phyloP scores from a whole-genome alignment of 2,113 vertebrate species.

The Scophthalmus maximus region DNA sequence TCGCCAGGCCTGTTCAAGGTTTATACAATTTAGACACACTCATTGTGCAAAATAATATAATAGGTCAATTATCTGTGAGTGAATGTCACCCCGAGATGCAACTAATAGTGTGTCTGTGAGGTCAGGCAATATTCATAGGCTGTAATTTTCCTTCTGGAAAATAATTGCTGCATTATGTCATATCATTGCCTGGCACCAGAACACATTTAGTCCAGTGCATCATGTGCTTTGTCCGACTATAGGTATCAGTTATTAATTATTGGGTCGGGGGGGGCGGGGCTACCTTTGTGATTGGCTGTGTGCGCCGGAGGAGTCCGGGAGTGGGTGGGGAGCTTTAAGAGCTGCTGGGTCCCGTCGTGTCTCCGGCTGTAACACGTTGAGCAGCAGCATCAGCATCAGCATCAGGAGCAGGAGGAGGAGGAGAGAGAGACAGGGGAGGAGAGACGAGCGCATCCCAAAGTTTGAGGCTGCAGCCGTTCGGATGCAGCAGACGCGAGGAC shows the following conservation, averaged over 20 bases:
- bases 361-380: slow-evolving; percentile 32
- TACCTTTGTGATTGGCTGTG: slow-evolving; percentile 72
- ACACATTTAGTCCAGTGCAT: neutral
- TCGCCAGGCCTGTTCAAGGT: too few species aligned
- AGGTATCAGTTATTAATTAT: neutral
- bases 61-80: slow-evolving; percentile 1
- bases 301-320: slow-evolving; percentile 28
- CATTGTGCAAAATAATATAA: neutral
- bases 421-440: neutral
- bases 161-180: neutral
- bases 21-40: too few species aligned
- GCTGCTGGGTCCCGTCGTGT: slow-evolving; percentile 32
- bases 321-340: slow-evolving; percentile 68
- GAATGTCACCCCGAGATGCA: neutral
- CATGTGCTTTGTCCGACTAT: neutral
- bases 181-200: neutral
- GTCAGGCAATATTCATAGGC: neutral
- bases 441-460: slow-evolving; percentile 58
- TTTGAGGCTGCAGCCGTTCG: slow-evolving; percentile 59
- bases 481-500: neutral
- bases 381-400: slow-evolving; percentile 30
- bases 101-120: neutral
- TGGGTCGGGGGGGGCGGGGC: slow-evolving; percentile 4
- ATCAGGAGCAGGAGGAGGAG: slow-evolving; percentile 2
- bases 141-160: neutral